Base-by-base conservation (phyloP, 2,888 invertebrate species). In the Drosophila vallismaia region DNA sequence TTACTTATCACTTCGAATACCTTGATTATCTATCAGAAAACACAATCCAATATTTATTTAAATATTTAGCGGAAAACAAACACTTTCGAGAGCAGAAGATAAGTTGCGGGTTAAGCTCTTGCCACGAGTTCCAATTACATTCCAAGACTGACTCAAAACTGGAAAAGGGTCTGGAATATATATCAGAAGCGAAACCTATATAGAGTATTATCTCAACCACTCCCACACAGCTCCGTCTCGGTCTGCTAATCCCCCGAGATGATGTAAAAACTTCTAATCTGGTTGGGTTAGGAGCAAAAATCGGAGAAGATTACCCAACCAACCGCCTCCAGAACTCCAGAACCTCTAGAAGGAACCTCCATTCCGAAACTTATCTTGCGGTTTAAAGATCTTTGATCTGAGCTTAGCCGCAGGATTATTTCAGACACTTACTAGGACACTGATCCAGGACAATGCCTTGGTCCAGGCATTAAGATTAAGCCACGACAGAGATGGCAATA, bases 321-420 rank as follows among this genome's bases (percentile, higher is more conserved):
- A 51, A 66, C 66, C 68, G 71, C 71, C 57, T 52, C 54, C 63
- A 46, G 45, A 19, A 19, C 19, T 19, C 19, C 19, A 19, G 19
- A 19, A 19, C 1, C 19, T 19, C 19, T 2, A 19, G 19, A 19
- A 1, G 19, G 19, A 19, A 19, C 19, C 19, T 19, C 19, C 19
- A 19, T 19, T 29, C 33, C 45, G 52, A 12, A 52, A n/a, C 66
- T 69, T 71, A 63, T 70, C 69, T 71, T 71, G 87, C 82, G 87
- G 87, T 84, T 81, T 76, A 68, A 67, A 81, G 85, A 86, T 86
- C 85, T 82, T 85, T 82, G 82, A 82, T 85, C 87, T 81, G 76
- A 55, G 82, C 87, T 86, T 84, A 85, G 87, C 82, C 73, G 52
- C 70, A 73, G 84, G 84, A 80, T 86, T 80, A 83, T 63, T 62